Conservation (phyloP, 1,140 invertebrate genomes). For the Conus ventricosus region DNA sequence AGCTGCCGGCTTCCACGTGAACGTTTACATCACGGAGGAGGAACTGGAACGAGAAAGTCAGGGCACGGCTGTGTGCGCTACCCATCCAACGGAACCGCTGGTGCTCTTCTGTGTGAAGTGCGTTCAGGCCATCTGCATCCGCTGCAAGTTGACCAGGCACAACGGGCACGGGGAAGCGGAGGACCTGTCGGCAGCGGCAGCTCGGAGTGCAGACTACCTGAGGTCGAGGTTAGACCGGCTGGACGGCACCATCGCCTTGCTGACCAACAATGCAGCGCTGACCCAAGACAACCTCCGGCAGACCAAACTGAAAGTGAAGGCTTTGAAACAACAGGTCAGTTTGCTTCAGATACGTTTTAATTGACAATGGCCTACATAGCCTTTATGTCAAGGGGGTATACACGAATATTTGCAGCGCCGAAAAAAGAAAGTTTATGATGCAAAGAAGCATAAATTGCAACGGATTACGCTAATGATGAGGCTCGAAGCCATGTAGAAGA, state of each 20-base stretch:
- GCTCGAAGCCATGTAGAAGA: no score
- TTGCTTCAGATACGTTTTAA: no score
- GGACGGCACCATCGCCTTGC: neutral
- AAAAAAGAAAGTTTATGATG: no score
- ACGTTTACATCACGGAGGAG: conserved; percentile 10
- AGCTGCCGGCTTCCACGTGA: neutral
- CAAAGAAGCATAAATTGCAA: no score
- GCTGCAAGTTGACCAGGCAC: conserved; percentile 23
- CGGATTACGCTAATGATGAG: no score
- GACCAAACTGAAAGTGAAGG: no score
- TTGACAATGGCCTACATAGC: no score
- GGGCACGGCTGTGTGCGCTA: neutral
- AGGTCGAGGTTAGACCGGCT: neutral
- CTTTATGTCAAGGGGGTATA: no score
- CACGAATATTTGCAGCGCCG: no score
- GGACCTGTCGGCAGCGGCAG: neutral
- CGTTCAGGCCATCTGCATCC: conserved; percentile 5
- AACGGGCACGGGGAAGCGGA: neutral
- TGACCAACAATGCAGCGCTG: neutral
- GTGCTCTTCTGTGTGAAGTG: neutral
- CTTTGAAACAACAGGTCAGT: no score
- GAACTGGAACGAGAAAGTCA: neutral
- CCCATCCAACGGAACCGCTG: neutral
- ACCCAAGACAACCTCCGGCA: no score
- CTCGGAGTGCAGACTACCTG: neutral